phyloP scores from a whole-genome alignment of 2,888 invertebrate genomes.

The Nephrotoma appendiculata region DNA sequence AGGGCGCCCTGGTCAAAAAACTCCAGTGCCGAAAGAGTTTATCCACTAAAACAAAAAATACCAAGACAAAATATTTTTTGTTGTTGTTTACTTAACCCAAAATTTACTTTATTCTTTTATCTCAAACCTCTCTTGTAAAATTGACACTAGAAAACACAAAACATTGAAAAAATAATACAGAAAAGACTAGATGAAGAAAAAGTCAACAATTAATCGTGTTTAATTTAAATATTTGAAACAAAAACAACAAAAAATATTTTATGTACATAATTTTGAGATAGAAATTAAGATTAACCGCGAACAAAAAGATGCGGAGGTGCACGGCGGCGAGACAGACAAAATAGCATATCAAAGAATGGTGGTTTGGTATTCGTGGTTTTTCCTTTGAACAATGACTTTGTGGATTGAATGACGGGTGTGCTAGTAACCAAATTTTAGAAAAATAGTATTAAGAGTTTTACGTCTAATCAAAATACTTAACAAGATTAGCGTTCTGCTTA shows the following conservation, averaged over 20 bases:
- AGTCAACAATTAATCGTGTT: not conserved
- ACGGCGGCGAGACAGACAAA: not conserved
- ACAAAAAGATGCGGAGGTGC: not conserved
- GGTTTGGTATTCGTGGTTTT: no score
- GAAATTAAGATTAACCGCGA: not conserved
- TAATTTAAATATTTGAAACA: not conserved
- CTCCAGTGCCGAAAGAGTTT: not conserved
- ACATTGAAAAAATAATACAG: not conserved
- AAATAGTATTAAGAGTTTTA: no score
- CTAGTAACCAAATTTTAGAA: no score
- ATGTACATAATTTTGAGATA: not conserved
- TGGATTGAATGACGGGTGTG: no score
- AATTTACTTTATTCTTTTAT: not conserved
- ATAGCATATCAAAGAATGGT: not conserved
- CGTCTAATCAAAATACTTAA: no score
- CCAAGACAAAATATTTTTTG: not conserved
- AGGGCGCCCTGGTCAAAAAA: not conserved
- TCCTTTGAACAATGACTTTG: no score
- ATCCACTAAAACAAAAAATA: not conserved
- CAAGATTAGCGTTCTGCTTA: no score
- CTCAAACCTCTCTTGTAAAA: not conserved
- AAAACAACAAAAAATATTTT: not conserved
- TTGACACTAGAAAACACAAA: not conserved
- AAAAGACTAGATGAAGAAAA: not conserved
- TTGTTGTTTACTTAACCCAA: not conserved